Evolutionary conservation across 2,113 vertebrate genomes (phyloP).

Genomic region (Vulpes lagopus): DNA sequence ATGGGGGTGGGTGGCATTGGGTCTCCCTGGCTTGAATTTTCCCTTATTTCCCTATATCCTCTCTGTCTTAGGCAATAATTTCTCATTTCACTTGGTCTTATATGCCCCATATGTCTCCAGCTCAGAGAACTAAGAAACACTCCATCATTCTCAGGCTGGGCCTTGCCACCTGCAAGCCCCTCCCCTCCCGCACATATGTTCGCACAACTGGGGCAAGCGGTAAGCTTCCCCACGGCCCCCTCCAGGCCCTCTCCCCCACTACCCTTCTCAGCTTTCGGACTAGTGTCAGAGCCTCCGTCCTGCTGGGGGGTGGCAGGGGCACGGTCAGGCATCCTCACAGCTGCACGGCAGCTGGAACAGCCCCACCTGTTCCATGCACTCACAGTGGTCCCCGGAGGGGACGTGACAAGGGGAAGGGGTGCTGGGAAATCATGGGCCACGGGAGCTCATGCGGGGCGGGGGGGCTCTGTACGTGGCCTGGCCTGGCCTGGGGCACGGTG

Average conservation of each 20-base stretch:
- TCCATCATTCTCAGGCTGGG: constrained; percentile 64
- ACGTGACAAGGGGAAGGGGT: background rate
- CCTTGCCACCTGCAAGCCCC: constrained; percentile 58
- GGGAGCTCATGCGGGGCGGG: too few relatives aligned
- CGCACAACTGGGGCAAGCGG: constrained; percentile 34
- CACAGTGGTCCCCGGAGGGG: background rate
- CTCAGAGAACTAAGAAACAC: constrained; percentile 66
- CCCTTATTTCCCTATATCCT: constrained; percentile 27
- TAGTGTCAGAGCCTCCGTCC: background rate
- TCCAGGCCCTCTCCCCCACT: background rate
- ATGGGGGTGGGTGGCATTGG: background rate
- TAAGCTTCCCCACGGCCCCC: background rate
- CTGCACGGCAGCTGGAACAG: constrained; percentile 69
- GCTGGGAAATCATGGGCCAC: background rate
- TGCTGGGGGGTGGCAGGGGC: background rate
- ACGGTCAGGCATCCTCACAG: constrained; percentile 4
- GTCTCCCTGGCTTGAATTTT: constrained; percentile 22
- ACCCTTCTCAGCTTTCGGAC: constrained; percentile 64
- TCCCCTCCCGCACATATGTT: constrained; percentile 24
- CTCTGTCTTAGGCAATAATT: constrained; percentile 57
- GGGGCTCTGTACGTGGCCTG: background rate
- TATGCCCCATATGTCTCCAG: constrained; percentile 69
- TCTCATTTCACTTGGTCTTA: constrained; percentile 64
- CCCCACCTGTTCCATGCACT: background rate
- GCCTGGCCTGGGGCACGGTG: background rate